Base-by-base conservation (phyloP, 1,140 invertebrate species). In the Penaeus chinensis region DNA sequence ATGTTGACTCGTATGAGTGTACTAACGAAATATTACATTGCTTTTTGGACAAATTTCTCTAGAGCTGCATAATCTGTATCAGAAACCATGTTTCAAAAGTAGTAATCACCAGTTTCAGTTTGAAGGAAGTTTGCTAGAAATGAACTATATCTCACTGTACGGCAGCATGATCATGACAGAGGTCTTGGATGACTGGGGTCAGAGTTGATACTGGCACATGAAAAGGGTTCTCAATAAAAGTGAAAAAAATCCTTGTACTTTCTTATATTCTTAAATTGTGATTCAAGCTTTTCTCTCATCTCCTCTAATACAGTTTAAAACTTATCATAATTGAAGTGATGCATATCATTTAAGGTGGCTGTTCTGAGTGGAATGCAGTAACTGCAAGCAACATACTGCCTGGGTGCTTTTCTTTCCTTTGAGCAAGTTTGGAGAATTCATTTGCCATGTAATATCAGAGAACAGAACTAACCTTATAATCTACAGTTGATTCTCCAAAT, bases 361-460 rank as follows among this genome's bases (percentile, higher is more conserved):
- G 77, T 42, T 79, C 13, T 77, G 74, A 77, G 74, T 27, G 11
- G 61, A 82, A 82, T 82, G 80, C 60, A 62, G 61, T 82, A 37
- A 82, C 80, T 82, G 32, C 80, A 82, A 10, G 80, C 80, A 62
- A 37, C 80, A 82, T 82, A 82, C 80, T 82, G 54, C 27, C 77
- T 79, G 77, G 37, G 13, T 79, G 77, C 47, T 79, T 16, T 11
- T 79, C 13, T 79, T 82, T 61, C 20, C 80, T 61, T 65, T 82
- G 60, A 62, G 62, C 16, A 82, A 8, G 32, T 82, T 82, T 61
- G 63, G 80, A 22, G 80, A 82, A 82, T 82, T 82, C 80, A 82
- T n/a, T 20, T 62, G 62, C 61, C 47, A 82, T 20, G 80, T 82
- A 37, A 82, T 82, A 62, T 79, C 77, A 79, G 77, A 20, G 18